Percentiles rank a stretch among this genome's conserved stretches.
Conservation (phyloP, 2,113 vertebrate genomes). For the Petrocephalus zakoni region DNA sequence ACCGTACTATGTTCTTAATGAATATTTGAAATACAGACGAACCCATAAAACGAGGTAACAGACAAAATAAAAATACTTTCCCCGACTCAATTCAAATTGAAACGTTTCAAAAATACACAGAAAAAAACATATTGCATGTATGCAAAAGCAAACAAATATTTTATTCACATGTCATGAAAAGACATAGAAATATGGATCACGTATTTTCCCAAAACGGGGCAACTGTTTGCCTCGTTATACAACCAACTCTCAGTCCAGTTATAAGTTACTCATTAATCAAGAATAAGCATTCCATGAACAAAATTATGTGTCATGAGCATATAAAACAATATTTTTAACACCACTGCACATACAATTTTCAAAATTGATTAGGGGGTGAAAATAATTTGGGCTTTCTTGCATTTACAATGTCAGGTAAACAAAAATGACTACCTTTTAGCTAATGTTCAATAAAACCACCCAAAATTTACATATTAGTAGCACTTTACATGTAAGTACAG, state of each 20-base stretch:
- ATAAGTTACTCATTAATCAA: background rate
- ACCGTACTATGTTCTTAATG: background rate
- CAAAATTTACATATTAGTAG: background rate
- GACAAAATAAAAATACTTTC: background rate
- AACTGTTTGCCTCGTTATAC: background rate
- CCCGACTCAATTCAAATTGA: background rate
- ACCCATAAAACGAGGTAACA: background rate
- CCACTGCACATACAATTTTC: background rate
- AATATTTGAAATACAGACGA: background rate
- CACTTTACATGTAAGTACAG: background rate
- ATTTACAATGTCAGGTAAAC: background rate
- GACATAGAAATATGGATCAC: background rate
- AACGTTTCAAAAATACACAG: background rate
- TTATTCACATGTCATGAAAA: background rate
- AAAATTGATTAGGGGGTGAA: background rate
- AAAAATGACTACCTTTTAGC: background rate
- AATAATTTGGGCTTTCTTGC: background rate
- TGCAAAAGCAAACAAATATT: constrained; percentile 2
- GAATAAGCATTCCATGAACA: background rate
- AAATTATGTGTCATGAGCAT: background rate
- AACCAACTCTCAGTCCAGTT: background rate
- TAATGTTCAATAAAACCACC: background rate
- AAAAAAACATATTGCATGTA: background rate
- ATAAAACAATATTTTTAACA: background rate
- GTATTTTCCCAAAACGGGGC: background rate